Evolutionary conservation across 2,797 vertebrate species (phyloP).

Genomic region (Melanotaenia nigrans): DNA sequence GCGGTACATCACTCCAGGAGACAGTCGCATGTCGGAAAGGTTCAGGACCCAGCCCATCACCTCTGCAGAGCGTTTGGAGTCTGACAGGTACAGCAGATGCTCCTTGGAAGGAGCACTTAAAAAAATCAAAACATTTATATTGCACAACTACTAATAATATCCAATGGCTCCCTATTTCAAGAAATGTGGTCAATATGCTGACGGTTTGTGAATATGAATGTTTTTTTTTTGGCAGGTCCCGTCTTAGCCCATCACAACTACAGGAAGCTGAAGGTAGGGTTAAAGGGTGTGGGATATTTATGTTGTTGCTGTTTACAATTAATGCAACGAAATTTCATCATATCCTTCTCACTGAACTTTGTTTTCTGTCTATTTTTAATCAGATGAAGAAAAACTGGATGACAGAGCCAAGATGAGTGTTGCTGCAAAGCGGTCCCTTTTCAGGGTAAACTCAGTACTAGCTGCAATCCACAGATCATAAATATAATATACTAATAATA

Average conservation of each 20-base stretch:
- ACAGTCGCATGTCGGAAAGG: slow-evolving; percentile 95
- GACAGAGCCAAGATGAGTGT: slow-evolving; percentile 97
- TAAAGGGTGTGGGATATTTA: background rate
- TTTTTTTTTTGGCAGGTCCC: slow-evolving; percentile 76
- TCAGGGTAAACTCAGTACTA: slow-evolving; percentile 86
- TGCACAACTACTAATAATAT: no score
- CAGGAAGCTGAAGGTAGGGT: slow-evolving; percentile 84
- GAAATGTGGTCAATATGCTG: background rate
- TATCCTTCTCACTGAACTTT: background rate
- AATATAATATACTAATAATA: background rate
- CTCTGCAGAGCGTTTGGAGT: slow-evolving; percentile 95
- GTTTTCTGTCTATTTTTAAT: slow-evolving; percentile 14
- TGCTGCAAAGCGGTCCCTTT: slow-evolving; percentile 96
- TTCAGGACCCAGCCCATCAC: slow-evolving; percentile 99
- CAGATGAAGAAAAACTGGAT: slow-evolving; percentile 94
- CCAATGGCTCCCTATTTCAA: background rate
- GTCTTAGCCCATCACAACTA: slow-evolving; percentile 84
- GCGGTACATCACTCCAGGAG: slow-evolving; percentile 95
- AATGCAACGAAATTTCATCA: background rate
- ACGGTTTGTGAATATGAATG: slow-evolving; percentile 18
- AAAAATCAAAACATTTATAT: background rate
- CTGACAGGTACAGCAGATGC: slow-evolving; percentile 88
- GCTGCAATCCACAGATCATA: background rate
- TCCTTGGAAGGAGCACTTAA: background rate
- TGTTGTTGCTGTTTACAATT: background rate